Percentiles rank a stretch among this genome's conserved stretches.
Conservation (phyloP, 2,888 invertebrate genomes). For the Pecten maximus region DNA sequence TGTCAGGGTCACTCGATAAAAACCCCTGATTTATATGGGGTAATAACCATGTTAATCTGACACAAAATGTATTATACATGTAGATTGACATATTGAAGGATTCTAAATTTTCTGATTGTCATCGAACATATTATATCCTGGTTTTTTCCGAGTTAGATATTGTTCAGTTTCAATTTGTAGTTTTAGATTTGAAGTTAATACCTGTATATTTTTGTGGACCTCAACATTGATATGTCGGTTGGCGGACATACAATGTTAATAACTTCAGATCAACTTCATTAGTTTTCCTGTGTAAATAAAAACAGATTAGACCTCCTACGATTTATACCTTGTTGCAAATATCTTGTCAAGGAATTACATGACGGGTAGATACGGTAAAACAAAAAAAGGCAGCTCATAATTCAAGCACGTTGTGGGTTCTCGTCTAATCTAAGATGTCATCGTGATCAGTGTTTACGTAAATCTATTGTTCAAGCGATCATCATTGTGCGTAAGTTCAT, state of each 20-base stretch:
- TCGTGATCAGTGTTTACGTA: slow-evolving; percentile 1
- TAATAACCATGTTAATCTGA: not conserved
- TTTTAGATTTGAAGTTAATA: no score
- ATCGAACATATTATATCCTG: no score
- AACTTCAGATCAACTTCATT: not conserved
- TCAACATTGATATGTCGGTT: no score
- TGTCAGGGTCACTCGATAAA: not conserved
- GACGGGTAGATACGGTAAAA: not conserved
- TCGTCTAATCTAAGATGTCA: not conserved
- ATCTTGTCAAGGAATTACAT: not conserved
- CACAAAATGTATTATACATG: not conserved
- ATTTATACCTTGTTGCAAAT: not conserved
- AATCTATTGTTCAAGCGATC: not conserved
- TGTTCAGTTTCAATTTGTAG: no score
- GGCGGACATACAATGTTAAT: not conserved
- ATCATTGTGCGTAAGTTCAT: slow-evolving; percentile 24
- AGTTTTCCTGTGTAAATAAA: not conserved
- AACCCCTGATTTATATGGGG: not conserved
- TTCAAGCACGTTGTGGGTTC: slow-evolving; percentile 19
- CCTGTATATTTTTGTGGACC: no score
- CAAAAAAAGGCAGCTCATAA: not conserved
- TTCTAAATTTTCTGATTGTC: not conserved
- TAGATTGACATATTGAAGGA: not conserved
- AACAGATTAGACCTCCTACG: not conserved
- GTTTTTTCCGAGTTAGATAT: not conserved